Conservation (phyloP, 1,140 invertebrate species). For the Drosophila baimaii region DNA sequence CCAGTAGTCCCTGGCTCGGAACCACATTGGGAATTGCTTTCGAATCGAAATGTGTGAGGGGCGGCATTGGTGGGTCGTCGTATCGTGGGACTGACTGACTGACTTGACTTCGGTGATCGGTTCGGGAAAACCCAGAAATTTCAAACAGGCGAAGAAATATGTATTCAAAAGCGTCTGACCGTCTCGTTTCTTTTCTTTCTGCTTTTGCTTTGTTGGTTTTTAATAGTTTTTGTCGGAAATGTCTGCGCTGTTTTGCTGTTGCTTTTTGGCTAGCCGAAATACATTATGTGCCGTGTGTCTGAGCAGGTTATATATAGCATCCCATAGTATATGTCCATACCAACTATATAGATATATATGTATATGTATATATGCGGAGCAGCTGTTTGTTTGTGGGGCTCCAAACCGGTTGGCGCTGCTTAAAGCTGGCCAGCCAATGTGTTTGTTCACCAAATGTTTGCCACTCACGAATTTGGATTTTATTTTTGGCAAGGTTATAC, state of each 20-base stretch:
- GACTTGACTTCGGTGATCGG: slow-evolving; percentile 19
- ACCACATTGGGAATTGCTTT: slow-evolving; percentile 26
- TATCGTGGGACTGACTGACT: slow-evolving; percentile 7
- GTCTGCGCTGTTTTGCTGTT: slow-evolving; percentile 51
- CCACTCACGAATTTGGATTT: slow-evolving; percentile 44
- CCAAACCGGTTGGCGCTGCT: slow-evolving; percentile 51
- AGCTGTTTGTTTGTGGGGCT: slow-evolving; percentile 61
- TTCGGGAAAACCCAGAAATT: slow-evolving; percentile 71
- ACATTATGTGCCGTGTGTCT: slow-evolving; percentile 28
- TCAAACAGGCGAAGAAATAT: slow-evolving; percentile 58
- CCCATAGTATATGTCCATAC: slow-evolving; percentile 14
- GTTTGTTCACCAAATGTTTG: slow-evolving; percentile 63
- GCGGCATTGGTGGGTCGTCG: slow-evolving; percentile 16
- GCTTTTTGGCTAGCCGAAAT: slow-evolving; percentile 44
- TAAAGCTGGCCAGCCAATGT: slow-evolving; percentile 39
- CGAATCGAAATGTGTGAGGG: slow-evolving; percentile 18
- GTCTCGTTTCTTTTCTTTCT: slow-evolving; percentile 33
- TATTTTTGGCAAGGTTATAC: slow-evolving; percentile 78
- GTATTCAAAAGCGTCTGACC: slow-evolving; percentile 44
- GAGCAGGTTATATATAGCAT: slow-evolving; percentile 40
- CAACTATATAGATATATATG: slow-evolving; percentile 37
- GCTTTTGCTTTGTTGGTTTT: slow-evolving; percentile 42
- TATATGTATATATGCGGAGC: slow-evolving; percentile 36
- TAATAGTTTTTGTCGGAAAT: slow-evolving; percentile 54
- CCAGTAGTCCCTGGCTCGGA: slow-evolving; percentile 5